phyloP scores from a whole-genome alignment of 2,888 invertebrate genomes.

The Phalangium opilio region DNA sequence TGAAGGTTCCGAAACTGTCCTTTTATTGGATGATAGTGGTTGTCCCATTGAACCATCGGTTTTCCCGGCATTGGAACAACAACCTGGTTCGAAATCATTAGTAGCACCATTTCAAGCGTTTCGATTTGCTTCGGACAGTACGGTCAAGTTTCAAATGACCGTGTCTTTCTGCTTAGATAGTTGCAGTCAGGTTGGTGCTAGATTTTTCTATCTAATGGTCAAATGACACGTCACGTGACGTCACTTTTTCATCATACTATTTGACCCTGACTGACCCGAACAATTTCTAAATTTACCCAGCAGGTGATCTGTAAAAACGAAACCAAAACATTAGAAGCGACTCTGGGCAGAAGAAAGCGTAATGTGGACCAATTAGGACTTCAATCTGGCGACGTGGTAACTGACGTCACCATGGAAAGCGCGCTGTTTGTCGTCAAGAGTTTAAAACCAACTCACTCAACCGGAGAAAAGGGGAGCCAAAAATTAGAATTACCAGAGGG shows the following conservation, averaged over 20 bases:
- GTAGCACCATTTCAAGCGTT: conserved; percentile 22
- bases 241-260: no score
- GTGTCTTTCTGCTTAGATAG: conserved; percentile 21
- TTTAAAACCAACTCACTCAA: conserved; percentile 6
- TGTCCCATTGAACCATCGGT: conserved; percentile 22
- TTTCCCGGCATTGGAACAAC: conserved; percentile 15
- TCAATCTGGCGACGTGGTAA: conserved; percentile 12
- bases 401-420: conserved; percentile 16
- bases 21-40: conserved; percentile 14
- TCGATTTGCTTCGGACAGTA: conserved; percentile 20
- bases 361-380: conserved; percentile 4
- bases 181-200: conserved; percentile 18
- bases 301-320: no score
- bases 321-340: no score
- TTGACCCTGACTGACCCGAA: no score
- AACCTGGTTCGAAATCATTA: conserved; percentile 16
- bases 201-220: no score
- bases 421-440: conserved; percentile 13
- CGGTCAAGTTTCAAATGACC: conserved; percentile 18
- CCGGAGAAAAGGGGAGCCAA: no score
- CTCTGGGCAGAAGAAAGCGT: background rate
- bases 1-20: conserved; percentile 13
- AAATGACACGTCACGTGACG: no score
- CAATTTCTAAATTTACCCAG: no score
- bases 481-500: no score